Percentiles rank a stretch among this genome's conserved stretches.
phyloP scores from a whole-genome alignment of 2,888 invertebrate genomes.

The Morpho helenor region DNA sequence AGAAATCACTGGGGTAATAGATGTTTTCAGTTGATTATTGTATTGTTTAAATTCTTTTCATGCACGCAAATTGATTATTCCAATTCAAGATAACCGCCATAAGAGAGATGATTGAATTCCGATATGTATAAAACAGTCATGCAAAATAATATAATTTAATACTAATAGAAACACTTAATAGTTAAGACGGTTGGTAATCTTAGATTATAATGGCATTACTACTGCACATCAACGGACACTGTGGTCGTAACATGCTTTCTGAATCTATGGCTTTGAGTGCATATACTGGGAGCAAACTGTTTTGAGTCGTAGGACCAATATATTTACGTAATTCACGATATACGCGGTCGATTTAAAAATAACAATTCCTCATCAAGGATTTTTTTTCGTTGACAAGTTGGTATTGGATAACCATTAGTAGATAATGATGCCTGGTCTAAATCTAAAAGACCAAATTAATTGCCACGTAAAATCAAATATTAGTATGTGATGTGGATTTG shows the following conservation, averaged over 20 bases:
- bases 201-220: constrained; percentile 37
- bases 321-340: too few species aligned
- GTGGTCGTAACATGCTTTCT: constrained; percentile 5
- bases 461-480: too few species aligned
- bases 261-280: constrained; percentile 1
- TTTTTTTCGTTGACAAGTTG: too few species aligned
- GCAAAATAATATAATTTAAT: constrained; percentile 28
- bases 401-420: too few species aligned
- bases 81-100: constrained; percentile 4
- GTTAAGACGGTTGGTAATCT: constrained; percentile 26
- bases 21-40: constrained; percentile 14
- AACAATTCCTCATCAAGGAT: too few species aligned
- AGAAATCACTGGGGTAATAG: constrained; percentile 14
- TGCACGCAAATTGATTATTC: constrained; percentile 8
- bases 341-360: too few species aligned
- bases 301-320: too few species aligned
- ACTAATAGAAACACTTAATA: constrained; percentile 29
- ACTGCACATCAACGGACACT: constrained; percentile 23
- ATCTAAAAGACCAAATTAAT: too few species aligned
- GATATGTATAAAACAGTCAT: constrained; percentile 49
- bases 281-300: neutral
- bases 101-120: constrained; percentile 27
- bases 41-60: constrained; percentile 2
- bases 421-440: too few species aligned
- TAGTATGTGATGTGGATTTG: too few species aligned